phyloP scores from a whole-genome alignment of 1,140 invertebrate genomes.

The Melanaphis sacchari region DNA sequence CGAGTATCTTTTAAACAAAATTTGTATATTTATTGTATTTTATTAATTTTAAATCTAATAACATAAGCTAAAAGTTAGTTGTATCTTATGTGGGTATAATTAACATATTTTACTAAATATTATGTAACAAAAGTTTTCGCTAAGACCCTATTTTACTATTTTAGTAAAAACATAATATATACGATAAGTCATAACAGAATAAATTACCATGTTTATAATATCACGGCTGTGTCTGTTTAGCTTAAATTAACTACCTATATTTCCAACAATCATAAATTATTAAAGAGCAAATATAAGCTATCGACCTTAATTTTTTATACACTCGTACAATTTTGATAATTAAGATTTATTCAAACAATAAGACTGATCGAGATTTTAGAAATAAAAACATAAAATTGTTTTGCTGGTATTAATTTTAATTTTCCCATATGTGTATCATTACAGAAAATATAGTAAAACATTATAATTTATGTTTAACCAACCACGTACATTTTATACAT shows the following conservation, averaged over 20 bases:
- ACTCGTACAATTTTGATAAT: too few species aligned
- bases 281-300: not conserved
- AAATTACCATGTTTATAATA: not conserved
- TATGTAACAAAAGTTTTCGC: slow-evolving; percentile 2
- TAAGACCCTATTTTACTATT: not conserved
- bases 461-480: not conserved
- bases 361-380: not conserved
- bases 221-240: not conserved
- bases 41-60: not conserved
- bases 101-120: not conserved
- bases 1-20: too few species aligned
- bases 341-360: not conserved
- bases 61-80: not conserved
- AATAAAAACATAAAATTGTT: not conserved
- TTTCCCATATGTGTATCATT: not conserved
- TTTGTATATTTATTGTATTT: not conserved
- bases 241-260: not conserved
- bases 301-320: not conserved
- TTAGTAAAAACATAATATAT: not conserved
- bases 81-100: not conserved
- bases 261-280: not conserved
- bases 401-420: not conserved
- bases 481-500: not conserved
- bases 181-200: not conserved
- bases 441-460: not conserved